Base-by-base conservation (phyloP, 2,888 invertebrate species). In the Epinotia nisella region DNA sequence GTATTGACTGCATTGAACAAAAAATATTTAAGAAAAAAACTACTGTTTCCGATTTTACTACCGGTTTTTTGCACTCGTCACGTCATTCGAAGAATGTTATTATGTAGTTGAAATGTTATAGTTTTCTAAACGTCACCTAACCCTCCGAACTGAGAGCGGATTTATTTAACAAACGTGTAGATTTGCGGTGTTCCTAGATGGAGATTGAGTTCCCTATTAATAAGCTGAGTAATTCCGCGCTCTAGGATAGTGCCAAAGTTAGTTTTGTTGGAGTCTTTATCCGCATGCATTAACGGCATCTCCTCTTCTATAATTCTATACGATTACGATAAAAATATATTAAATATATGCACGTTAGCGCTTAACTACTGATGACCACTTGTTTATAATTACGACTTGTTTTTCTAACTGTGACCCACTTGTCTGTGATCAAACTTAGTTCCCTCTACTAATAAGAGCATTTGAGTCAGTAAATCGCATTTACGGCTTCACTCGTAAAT, bases 401-500 rank as follows among this genome's bases (percentile, higher is more conserved):
- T n/a, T n/a, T n/a, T n/a, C n/a, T n/a, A n/a, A n/a, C n/a, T n/a
- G n/a, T n/a, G n/a, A n/a, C n/a, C n/a, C n/a, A n/a, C n/a, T n/a
- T 4, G 15, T 49, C 49, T 49, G 49, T 3, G 13, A 45, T 49
- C 49, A 49, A 49, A 45, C 13, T 45, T 13, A 45, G 45, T 45
- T 3, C 45, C 4, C 3, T 15, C 45, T 45, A 45, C 15, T 15
- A 41, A 15, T 49, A 49, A 49, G 49, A 49, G 53, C 9, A 60
- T 53, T 41, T 39, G 1, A 49, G 51, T 53, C 51, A 68, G 62
- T 62, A 67, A 69, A 64, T 73, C 53, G 51, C 68, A 51, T 59
- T 56, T n/a, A 13, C 19, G 73, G 73, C 68, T 73, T 73, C 73
- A 58, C 62, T 69, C 45, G 67, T 55, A 51, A 53, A 35, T 72